Evolutionary conservation across 1,140 invertebrate species (phyloP).

Genomic region (Drosophila prosaltans): DNA sequence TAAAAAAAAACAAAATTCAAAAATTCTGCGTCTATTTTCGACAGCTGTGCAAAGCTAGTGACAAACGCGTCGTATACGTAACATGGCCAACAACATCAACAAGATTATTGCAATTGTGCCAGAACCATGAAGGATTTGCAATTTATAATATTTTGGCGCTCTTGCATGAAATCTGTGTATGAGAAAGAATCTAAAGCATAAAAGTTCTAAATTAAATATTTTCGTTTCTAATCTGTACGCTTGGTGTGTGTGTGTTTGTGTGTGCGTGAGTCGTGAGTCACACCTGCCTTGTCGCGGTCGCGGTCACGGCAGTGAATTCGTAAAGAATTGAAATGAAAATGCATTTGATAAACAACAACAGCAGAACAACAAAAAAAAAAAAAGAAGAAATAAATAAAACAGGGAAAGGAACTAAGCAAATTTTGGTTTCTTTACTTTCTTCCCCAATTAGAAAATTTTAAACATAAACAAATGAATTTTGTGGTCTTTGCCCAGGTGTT

Average conservation of each 20-base stretch:
- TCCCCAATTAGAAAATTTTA: conserved; percentile 30
- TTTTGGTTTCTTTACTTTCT: conserved; percentile 21
- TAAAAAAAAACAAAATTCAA: conserved; percentile 20
- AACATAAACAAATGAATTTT: conserved; percentile 61
- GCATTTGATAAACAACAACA: conserved; percentile 49
- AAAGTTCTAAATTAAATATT: conserved; percentile 22
- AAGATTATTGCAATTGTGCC: conserved; percentile 27
- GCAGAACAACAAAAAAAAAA: conserved; percentile 25
- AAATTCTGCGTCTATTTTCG: conserved; percentile 58
- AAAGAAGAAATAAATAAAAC: too few species aligned
- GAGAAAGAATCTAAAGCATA: conserved; percentile 36
- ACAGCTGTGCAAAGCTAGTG: conserved; percentile 65
- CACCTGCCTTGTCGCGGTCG: conserved; percentile 49
- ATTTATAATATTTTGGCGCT: conserved; percentile 37
- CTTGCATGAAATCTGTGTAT: conserved; percentile 45
- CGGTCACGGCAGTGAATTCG: conserved; percentile 64
- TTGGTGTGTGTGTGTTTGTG: conserved; percentile 18
- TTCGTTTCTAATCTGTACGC: conserved; percentile 34
- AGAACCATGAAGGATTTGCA: conserved; percentile 38
- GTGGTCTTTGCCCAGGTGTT: conserved; percentile 30
- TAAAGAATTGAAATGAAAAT: conserved; percentile 50
- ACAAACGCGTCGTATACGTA: conserved; percentile 68
- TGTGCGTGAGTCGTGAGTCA: conserved; percentile 43
- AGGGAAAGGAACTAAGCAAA: conserved; percentile 20
- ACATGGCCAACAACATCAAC: not conserved